phyloP scores from a whole-genome alignment of 2,113 vertebrate genomes.

The Ailuropoda melanoleuca region DNA sequence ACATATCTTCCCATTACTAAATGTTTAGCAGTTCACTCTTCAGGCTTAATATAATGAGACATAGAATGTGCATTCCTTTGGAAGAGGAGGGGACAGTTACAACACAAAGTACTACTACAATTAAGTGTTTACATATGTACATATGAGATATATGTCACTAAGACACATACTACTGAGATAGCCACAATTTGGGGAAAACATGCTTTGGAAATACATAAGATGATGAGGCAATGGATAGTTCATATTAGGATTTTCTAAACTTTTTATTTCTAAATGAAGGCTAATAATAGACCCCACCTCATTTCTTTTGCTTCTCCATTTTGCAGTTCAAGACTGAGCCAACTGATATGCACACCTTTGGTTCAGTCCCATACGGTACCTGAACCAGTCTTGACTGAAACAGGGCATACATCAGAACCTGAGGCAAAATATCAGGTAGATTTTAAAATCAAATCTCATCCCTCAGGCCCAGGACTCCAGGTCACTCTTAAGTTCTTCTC shows the following conservation, averaged over 20 bases:
- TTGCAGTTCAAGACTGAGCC: not conserved
- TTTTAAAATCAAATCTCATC: not conserved
- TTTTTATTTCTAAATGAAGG: not conserved
- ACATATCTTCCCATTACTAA: not conserved
- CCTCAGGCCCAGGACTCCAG: not conserved
- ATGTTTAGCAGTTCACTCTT: not conserved
- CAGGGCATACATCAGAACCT: not conserved
- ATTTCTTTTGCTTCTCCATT: not conserved
- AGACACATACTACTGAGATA: not conserved
- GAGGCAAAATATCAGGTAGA: not conserved
- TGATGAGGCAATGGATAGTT: not conserved
- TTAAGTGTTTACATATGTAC: not conserved
- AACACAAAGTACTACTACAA: not conserved
- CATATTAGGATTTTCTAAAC: not conserved
- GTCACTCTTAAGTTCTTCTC: not conserved
- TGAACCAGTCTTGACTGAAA: not conserved
- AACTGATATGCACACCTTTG: not conserved
- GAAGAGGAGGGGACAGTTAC: not conserved
- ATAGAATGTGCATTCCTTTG: not conserved
- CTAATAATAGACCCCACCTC: not conserved
- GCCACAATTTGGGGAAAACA: not conserved
- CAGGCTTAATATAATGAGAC: not conserved
- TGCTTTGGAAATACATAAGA: not conserved
- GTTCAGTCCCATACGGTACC: accelerated
- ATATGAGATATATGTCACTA: not conserved